Base-by-base conservation (phyloP, 2,888 invertebrate genomes). In the Hartigia nigra region DNA sequence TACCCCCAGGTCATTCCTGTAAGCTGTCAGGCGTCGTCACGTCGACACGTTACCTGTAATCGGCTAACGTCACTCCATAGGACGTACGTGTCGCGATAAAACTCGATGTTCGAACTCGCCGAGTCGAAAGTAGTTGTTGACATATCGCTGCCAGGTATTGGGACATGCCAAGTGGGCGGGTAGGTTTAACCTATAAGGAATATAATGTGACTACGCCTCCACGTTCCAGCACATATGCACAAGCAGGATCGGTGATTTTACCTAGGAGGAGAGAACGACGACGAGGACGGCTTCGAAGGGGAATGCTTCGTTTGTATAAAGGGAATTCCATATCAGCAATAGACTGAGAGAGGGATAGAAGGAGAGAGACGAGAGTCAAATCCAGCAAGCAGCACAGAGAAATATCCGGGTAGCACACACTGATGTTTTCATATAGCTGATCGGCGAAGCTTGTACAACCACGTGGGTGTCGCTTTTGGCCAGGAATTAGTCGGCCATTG, bases 171-270 rank as follows among this genome's bases (percentile, higher is more conserved):
- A 84, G 90, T 90, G 88, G 90, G 90, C 89, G 89, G 87, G 86
- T 84, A 86, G 86, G 87, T 85, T 88, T 88, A 85, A 86, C 90
- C 86, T 89, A 90, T 89, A 88, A 88, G 88, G 89, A 87, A 90
- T 90, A 90, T 90, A 90, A 90, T 87, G 84, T 86, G 84, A 86
- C 78, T 85, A 89, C 90, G 89, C 89, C 90, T 89, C 88, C 90
- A 83, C 84, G 82, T 79, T 77, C 81, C 82, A 82, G 81, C 81
- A 83, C 82, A 34, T 31, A 55, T 75, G 35, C 75, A 75, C 36
- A 9, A 31, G 31, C 34, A 31, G 32, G 72, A 72, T 55, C 55
- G 23, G 55, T 23, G 23, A 55, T 23, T 55, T 55, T 55, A 55
- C 55, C 55, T 55, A 55, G 55, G 55, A 55, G 55, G 55, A 55